Base-by-base conservation (phyloP, 30 jellyfish, hydroid and myxozoan species). In the Mastigias papua region DNA sequence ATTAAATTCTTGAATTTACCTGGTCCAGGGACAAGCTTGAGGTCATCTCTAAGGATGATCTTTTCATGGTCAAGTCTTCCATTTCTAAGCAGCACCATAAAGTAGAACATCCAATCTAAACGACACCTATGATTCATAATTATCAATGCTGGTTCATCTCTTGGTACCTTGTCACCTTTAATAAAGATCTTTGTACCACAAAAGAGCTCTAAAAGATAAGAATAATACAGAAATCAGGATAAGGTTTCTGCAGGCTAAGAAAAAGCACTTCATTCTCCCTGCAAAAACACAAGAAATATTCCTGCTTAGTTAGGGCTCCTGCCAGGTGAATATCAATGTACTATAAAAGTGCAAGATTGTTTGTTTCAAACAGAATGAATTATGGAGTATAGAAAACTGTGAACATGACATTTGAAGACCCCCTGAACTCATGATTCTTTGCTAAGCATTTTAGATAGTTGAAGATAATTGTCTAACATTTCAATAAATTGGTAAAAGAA, bases 81-180 rank as follows among this genome's bases (percentile, higher is more conserved):
- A 69, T 48, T 77, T 77, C 98, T 76, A 48, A 93, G 62, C 17
- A 86, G 62, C 25, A 84, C 93, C 98, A 93, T 93, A 93, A 97
- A 93, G 71, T 88, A 93, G 50, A 93, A 93, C 98, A 93, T 93
- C 98, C 98, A 93, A 60, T 93, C 98, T 8, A 93, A 80, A 11
- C 98, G 93, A 48, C 98, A 93, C 28, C 98, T 37, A 35, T 93
- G 98, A 48, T 93, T 93, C 98, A 93, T 88, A 27, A 93, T 89
- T 21, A 93, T 93, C 54, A 93, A 51, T 2, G 96, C 72, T n/a
- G 93, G 13, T 23, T 93, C 97, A 23, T 78, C 92, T n/a, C 63
- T 66, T 20, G 92, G 89, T 21, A 93, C 78, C 37, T 82, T 82
- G 78, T 89, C 97, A 17, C 98, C 98, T 72, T 82, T 58, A 0